Evolutionary conservation across 2,797 vertebrate species (phyloP), one percentile per base, ranked within the genome.

Genomic region (Oryzias dopingdopingensis): DNA sequence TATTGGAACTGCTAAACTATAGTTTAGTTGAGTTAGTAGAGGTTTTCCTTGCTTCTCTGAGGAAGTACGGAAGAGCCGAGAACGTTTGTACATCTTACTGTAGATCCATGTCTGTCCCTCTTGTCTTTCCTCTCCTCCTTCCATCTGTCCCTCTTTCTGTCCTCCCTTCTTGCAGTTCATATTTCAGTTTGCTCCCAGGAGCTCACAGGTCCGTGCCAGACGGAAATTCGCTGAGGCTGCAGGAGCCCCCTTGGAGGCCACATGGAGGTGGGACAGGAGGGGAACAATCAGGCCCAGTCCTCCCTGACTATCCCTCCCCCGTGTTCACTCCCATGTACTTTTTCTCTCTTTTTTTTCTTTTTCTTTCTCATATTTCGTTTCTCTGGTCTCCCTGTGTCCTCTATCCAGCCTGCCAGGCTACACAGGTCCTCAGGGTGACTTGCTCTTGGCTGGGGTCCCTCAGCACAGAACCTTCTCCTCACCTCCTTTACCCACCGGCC

Each of bases 131-230:
- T 42, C 57, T 49, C 69, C 44, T 68, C 64, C 52, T 67, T 54
- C 43, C 60, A 54, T 73, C 69, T 56, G 41, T 85, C 76, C 80
- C 80, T 78, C 84, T 72, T 84, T 80, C 87, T 81, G 72, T 81
- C 76, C 83, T 90, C 86, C 82, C 79, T 82, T 87, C 90, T 87
- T 84, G 82, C 87, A 93, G 90, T 95, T 96, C 93, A 87, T 94
- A 92, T 96, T 95, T 96, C 93, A 95, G 92, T 94, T 94, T 95
- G 92, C 91, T 97, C 94, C 93, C 94, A 93, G 93, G 92, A 93
- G 95, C 94, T 96, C 93, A 76, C 93, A 93, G 92, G 93, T 91
- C 93, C 64, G 88, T 94, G 94, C 94, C 96, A 96, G 95, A 96
- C 91, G 90, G 94, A 95, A 96, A 94, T 82, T 92, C 84, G 89